Percentiles rank a stretch among this genome's conserved stretches.
Evolutionary conservation across 2,888 invertebrate genomes (phyloP).

Genomic region (Synergus itoensis): DNA sequence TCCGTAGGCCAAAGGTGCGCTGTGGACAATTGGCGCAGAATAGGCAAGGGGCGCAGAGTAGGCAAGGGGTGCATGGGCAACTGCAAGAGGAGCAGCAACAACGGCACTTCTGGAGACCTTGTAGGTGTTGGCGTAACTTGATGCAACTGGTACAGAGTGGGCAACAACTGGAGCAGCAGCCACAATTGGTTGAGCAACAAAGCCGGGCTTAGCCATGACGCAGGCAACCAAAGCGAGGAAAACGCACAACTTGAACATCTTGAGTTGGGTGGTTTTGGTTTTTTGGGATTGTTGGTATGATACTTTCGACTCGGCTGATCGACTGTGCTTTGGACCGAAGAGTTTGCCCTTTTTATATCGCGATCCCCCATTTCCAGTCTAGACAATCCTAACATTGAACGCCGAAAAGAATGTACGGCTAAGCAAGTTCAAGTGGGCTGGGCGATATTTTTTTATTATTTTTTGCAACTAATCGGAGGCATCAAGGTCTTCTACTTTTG

Average conservation of each 20-base stretch:
- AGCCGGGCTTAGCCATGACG: slow-evolving; percentile 74
- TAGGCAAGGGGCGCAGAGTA: slow-evolving; percentile 59
- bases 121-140: slow-evolving; percentile 84
- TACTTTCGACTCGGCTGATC: slow-evolving; percentile 48
- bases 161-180: slow-evolving; percentile 80
- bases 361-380: slow-evolving; percentile 43
- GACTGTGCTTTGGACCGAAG: slow-evolving; percentile 56
- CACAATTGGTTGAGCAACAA: slow-evolving; percentile 68
- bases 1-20: slow-evolving; percentile 67
- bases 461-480: not conserved
- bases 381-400: slow-evolving; percentile 9
- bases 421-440: slow-evolving; percentile 4
- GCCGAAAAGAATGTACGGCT: slow-evolving; percentile 27
- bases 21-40: slow-evolving; percentile 68
- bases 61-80: slow-evolving; percentile 72
- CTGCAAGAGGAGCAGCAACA: slow-evolving; percentile 69
- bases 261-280: slow-evolving; percentile 19
- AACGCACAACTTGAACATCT: slow-evolving; percentile 69
- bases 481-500: slow-evolving; percentile 24
- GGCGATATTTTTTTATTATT: slow-evolving; percentile 24
- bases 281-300: not conserved
- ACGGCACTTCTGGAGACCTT: slow-evolving; percentile 78
- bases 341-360: slow-evolving; percentile 62
- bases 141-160: slow-evolving; percentile 82
- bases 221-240: slow-evolving; percentile 71